phyloP scores from a whole-genome alignment of 53 echinoderm and acorn worm species.

The Astropecten irregularis region DNA sequence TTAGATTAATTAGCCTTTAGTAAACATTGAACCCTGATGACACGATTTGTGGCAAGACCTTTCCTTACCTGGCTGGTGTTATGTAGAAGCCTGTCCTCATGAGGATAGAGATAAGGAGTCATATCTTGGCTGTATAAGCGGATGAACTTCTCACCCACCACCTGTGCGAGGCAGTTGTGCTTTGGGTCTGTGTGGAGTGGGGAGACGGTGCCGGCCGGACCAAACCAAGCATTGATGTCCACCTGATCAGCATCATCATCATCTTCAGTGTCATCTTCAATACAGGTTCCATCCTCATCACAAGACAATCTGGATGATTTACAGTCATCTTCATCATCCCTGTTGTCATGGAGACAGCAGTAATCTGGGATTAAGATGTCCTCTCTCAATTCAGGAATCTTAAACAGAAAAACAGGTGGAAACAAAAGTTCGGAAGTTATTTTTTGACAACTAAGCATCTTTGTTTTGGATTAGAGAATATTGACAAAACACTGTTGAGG shows the following conservation, averaged over 20 bases:
- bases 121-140: constrained; percentile 72
- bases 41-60: not conserved
- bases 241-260: constrained; percentile 28
- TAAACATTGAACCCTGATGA: too few species aligned
- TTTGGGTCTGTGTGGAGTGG: constrained; percentile 96
- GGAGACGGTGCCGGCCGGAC: constrained; percentile 89
- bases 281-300: not conserved
- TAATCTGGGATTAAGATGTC: constrained; percentile 97
- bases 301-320: not conserved
- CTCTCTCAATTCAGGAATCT: constrained; percentile 91
- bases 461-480: too few species aligned
- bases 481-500: too few species aligned
- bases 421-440: not conserved
- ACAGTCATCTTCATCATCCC: not conserved
- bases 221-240: constrained; percentile 99
- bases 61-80: constrained; percentile 90
- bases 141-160: constrained; percentile 89
- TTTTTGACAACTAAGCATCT: too few species aligned
- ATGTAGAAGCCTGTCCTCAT: constrained; percentile 75
- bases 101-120: constrained; percentile 73
- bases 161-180: constrained; percentile 92
- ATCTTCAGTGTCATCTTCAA: not conserved
- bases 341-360: constrained; percentile 75
- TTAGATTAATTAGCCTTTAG: too few species aligned
- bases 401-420: not conserved